Base-by-base conservation (phyloP, 1,140 invertebrate genomes). In the Aradophagus sp. region DNA sequence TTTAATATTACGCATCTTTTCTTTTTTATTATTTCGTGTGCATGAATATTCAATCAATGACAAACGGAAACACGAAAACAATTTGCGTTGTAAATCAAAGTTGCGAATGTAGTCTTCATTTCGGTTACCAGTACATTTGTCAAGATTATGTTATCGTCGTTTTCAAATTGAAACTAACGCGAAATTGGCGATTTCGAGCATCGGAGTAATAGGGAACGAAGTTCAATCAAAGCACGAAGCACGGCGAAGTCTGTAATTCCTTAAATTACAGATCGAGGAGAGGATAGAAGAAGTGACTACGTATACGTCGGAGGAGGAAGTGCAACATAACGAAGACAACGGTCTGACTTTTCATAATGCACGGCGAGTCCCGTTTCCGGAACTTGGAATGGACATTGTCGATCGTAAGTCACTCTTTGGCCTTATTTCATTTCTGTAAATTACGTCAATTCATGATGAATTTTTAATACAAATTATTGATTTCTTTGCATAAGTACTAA, bases 331-430 rank as follows among this genome's bases (percentile, higher is more conserved):
- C 8, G 76, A 78, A 36, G 65, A 77, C 23, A 77, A 81, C 55
- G 50, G 59, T 14, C 32, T 81, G 16, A 48, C 69, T 61, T 80
- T 80, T 68, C 70, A 65, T 44, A 80, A 79, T 52, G 58, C 70
- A 17, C 79, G 83, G 34, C 83, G 88, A 17, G 89, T 90, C 23
- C 89, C 90, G 14, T 92, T 93, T 83, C 91, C 91, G 1, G 91
- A 93, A 77, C 88, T 89, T 23, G 91, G 91, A 29, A 88, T 89
- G 36, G 91, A 92, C 77, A 89, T 92, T 62, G 81, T 92, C 48
- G 89, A 90, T 80, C 83, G 85, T 85, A 74, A 84, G 81, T 81
- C 42, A 44, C 65, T 61, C 32, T 16, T 19, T n/a, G 35, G 26
- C 5, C 1, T 47, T 20, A 36, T 32, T 31, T 26, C 4, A 47